A percentile compares a stretch with the other conserved stretches of the same genome.
Evolutionary conservation across 2,113 vertebrate species (phyloP).

Genomic region (Sporophila hypoxantha): DNA sequence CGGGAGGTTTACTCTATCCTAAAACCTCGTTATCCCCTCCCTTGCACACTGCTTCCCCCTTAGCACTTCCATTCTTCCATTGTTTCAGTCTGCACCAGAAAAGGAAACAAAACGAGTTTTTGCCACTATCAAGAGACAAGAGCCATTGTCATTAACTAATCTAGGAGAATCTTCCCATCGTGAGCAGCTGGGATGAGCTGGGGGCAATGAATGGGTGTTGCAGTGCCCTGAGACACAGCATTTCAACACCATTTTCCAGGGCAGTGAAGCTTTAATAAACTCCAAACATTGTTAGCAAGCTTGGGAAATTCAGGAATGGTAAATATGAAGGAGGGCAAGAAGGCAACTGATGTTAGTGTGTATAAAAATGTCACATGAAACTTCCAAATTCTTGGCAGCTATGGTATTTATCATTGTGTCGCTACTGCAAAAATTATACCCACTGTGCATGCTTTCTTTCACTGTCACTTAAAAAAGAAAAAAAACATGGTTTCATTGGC

Average conservation of each 20-base stretch:
- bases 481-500: background rate
- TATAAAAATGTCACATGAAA: background rate
- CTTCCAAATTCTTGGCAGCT: background rate
- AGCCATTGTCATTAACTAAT: background rate
- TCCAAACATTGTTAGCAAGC: background rate
- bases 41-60: fast-evolving
- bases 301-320: background rate
- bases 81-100: background rate
- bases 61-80: background rate
- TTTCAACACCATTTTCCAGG: background rate
- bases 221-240: background rate
- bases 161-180: background rate
- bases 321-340: background rate
- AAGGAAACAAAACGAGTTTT: background rate
- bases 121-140: background rate
- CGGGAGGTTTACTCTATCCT: background rate
- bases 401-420: background rate
- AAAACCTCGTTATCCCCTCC: fast-evolving
- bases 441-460: background rate
- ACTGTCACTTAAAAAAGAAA: background rate
- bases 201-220: background rate
- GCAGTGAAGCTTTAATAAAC: background rate
- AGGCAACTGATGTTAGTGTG: background rate
- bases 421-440: background rate
- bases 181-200: background rate